Evolutionary conservation across 2,888 invertebrate species (phyloP).

Genomic region (Cetonia aurata): DNA sequence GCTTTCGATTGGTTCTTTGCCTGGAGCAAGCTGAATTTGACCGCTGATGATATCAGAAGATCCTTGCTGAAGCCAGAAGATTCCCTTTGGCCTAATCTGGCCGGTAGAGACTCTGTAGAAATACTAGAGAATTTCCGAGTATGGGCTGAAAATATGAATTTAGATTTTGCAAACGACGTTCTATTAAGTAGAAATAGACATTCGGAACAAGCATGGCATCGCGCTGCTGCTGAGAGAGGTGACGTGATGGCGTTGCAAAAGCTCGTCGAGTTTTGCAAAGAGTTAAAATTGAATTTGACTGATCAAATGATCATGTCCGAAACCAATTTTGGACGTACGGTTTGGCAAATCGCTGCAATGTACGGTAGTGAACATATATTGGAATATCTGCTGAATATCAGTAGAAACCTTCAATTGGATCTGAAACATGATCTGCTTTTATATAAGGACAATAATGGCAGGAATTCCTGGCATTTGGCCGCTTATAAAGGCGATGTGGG

Average conservation of each 20-base stretch:
- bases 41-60: too few species aligned
- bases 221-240: not conserved
- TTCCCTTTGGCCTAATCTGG: too few species aligned
- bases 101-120: too few species aligned
- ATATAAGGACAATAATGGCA: not conserved
- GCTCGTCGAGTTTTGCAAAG: not conserved
- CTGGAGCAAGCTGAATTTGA: too few species aligned
- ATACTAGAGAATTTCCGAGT: not conserved
- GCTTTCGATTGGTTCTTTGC: too few species aligned
- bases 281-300: not conserved
- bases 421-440: not conserved
- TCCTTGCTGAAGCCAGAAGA: too few species aligned
- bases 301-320: not conserved
- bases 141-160: not conserved
- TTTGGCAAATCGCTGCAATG: not conserved
- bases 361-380: not conserved
- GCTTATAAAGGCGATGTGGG: not conserved
- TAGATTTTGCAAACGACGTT: too few species aligned
- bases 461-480: not conserved
- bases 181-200: too few species aligned
- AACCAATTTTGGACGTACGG: not conserved
- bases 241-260: not conserved
- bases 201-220: not conserved
- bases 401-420: not conserved
- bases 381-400: not conserved